Evolutionary conservation across 2,113 vertebrate genomes (phyloP).

Genomic region (Ctenomys sociabilis): DNA sequence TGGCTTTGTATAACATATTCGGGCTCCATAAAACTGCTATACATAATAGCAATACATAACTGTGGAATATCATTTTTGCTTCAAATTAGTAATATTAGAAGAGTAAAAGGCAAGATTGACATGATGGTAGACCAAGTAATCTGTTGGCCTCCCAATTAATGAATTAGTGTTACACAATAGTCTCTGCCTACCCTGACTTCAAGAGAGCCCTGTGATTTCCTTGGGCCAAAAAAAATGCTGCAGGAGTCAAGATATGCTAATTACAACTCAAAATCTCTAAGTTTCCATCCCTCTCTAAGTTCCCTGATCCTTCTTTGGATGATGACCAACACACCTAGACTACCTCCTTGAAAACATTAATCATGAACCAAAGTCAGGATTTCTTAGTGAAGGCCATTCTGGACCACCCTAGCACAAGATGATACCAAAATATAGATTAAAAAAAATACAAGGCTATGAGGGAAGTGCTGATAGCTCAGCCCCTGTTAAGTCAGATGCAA

Average conservation of each 20-base stretch:
- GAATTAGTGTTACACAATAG: background rate
- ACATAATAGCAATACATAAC: background rate
- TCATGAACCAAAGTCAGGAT: background rate
- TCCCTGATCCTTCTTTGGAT: background rate
- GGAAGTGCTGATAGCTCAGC: too few species aligned
- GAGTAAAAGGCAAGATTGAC: background rate
- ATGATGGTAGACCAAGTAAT: background rate
- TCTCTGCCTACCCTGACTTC: background rate
- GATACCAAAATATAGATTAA: background rate
- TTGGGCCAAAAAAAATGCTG: background rate
- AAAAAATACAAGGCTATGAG: too few species aligned
- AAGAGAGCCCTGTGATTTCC: background rate
- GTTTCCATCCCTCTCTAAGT: background rate
- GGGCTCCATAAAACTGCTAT: background rate
- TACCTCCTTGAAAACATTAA: background rate
- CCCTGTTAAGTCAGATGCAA: too few species aligned
- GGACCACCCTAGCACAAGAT: background rate
- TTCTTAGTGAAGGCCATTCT: background rate
- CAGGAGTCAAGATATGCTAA: background rate
- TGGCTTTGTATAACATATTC: background rate
- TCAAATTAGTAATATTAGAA: background rate
- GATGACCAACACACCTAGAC: background rate
- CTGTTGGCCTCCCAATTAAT: background rate
- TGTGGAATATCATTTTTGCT: background rate
- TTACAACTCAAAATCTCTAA: background rate